Conservation (phyloP, 2,888 invertebrate species). For the Drosophila engyochracea region DNA sequence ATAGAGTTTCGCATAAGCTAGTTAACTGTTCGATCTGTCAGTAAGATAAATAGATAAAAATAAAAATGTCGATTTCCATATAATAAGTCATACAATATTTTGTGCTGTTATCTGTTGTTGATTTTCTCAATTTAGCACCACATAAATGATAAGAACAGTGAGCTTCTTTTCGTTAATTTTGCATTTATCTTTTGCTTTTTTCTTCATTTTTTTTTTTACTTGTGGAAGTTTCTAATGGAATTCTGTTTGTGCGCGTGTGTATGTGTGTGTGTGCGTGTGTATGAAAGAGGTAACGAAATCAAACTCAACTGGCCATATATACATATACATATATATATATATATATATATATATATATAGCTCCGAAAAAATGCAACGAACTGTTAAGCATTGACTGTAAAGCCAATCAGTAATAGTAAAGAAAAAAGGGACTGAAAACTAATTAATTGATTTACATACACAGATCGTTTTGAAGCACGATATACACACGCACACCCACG, state of each 20-base stretch:
- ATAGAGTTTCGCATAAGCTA: conserved; percentile 50
- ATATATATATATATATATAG: conserved; percentile 7
- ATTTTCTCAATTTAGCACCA: conserved; percentile 59
- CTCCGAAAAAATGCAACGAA: conserved; percentile 27
- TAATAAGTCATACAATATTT: conserved; percentile 48
- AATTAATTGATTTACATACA: conserved; percentile 36
- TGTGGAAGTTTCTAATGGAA: conserved; percentile 74
- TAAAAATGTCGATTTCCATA: conserved; percentile 33
- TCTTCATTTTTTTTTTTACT: neutral
- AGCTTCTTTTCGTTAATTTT: conserved; percentile 53
- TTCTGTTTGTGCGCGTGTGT: conserved; percentile 59
- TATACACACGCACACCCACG: conserved; percentile 20
- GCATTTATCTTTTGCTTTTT: conserved; percentile 29
- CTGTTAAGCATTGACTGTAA: conserved; percentile 9
- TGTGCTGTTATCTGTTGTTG: conserved; percentile 46
- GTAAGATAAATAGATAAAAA: conserved; percentile 51
- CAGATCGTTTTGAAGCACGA: conserved; percentile 37
- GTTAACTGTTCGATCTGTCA: conserved; percentile 43
- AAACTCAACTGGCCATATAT: conserved; percentile 8
- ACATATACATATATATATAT: conserved; percentile 4
- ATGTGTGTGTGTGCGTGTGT: conserved; percentile 27
- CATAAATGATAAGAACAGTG: conserved; percentile 52
- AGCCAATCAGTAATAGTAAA: conserved; percentile 10
- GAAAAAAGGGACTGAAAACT: conserved; percentile 4
- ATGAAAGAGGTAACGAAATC: conserved; percentile 24